These are phyloP conservation scores for Scomberomorus guttatus DNA, from an alignment of 2,797 vertebrate species.

Conservation along the genomic window DNA sequence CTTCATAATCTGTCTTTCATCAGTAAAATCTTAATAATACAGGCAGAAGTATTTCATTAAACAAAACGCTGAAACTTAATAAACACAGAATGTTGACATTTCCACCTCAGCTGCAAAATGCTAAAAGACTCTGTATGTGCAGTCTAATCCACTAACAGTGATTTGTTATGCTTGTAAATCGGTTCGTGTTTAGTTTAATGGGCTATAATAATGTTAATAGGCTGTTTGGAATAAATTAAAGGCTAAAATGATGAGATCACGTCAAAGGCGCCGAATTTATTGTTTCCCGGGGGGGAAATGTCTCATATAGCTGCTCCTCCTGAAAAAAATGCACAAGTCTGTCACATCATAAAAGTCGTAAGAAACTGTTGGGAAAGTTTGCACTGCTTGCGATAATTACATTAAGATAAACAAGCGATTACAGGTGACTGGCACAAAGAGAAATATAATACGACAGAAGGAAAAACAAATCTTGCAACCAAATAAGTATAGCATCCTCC, in stretches of 20 bases:
- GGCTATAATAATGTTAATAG: slow-evolving; percentile 47
- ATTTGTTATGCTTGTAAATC: slow-evolving; percentile 52
- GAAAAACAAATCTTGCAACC: too few species aligned
- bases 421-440: too few species aligned
- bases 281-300: not conserved
- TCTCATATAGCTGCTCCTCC: too few species aligned
- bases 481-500: too few species aligned
- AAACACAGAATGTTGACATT: slow-evolving; percentile 14
- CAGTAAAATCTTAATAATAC: not conserved
- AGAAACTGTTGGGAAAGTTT: not conserved
- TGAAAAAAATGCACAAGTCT: not conserved
- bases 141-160: slow-evolving; percentile 39
- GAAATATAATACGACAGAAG: too few species aligned
- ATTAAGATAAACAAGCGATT: too few species aligned
- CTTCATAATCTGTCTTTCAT: not conserved
- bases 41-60: not conserved
- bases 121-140: slow-evolving; percentile 20
- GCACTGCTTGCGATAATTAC: not conserved
- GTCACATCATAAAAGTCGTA: not conserved
- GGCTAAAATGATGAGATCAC: slow-evolving; percentile 22
- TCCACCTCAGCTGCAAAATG: slow-evolving; percentile 28
- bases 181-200: slow-evolving; percentile 48
- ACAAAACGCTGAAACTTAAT: not conserved
- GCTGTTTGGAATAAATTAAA: slow-evolving; percentile 35
- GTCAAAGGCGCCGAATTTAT: not conserved